These are phyloP conservation scores for Planiliza haematocheilus DNA, from an alignment of 2,113 vertebrate genomes.

Conservation along the genomic window DNA sequence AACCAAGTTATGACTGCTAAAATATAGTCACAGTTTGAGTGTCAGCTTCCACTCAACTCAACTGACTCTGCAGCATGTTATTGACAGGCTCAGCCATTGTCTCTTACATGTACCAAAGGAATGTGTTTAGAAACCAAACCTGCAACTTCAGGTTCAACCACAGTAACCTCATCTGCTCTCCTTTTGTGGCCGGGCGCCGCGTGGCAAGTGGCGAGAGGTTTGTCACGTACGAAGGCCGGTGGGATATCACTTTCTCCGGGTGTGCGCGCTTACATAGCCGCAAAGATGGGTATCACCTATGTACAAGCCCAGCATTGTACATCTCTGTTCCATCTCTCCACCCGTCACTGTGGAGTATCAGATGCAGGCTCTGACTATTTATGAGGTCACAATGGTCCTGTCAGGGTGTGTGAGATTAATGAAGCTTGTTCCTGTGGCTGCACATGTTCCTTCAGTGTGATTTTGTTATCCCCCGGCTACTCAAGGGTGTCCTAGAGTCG, in stretches of 20 bases:
- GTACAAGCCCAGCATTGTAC: slow-evolving; percentile 44
- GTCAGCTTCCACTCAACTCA: not conserved
- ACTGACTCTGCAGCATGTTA: not conserved
- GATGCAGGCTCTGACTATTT: slow-evolving; percentile 72
- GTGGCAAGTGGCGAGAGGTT: slow-evolving; percentile 47
- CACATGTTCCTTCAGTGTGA: slow-evolving; percentile 44
- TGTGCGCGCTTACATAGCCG: slow-evolving; percentile 41
- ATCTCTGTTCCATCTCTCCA: slow-evolving; percentile 66
- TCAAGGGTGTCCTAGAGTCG: slow-evolving; percentile 13
- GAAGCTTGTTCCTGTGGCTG: slow-evolving; percentile 51
- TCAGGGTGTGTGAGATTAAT: slow-evolving; percentile 78
- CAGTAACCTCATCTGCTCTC: slow-evolving; percentile 36
- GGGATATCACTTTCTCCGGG: slow-evolving; percentile 32
- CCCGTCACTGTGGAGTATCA: slow-evolving; percentile 69
- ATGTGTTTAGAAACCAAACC: slow-evolving; percentile 48
- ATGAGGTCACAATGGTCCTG: slow-evolving; percentile 77
- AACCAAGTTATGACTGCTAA: slow-evolving; percentile 1
- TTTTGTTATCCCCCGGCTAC: slow-evolving; percentile 40
- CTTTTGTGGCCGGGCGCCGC: slow-evolving; percentile 40
- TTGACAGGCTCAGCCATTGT: not conserved
- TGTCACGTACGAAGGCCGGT: slow-evolving; percentile 28
- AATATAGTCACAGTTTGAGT: not conserved
- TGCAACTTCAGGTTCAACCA: slow-evolving; percentile 29
- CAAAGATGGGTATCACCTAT: slow-evolving; percentile 58
- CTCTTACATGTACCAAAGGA: slow-evolving; percentile 6